Evolutionary conservation across 2,113 vertebrate species (phyloP).

Genomic region (Epinephelus lanceolatus): DNA sequence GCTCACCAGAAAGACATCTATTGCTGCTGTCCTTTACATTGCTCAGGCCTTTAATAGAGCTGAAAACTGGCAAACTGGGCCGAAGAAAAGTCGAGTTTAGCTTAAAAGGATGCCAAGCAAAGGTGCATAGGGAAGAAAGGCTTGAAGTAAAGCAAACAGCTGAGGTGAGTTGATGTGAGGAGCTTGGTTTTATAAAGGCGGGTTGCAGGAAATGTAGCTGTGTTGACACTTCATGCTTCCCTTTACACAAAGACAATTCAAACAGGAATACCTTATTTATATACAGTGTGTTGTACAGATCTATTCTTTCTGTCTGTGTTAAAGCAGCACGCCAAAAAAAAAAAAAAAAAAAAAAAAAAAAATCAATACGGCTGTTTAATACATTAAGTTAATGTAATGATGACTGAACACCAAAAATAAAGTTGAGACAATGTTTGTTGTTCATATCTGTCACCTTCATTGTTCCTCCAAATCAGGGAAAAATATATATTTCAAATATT

Average conservation of each 20-base stretch:
- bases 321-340: neutral
- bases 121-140: neutral
- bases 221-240: conserved; percentile 43
- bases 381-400: neutral
- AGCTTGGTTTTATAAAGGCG: neutral
- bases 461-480: neutral
- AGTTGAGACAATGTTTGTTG: too few relatives aligned
- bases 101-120: conserved; percentile 21
- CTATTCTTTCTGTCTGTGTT: neutral
- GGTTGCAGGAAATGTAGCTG: conserved; percentile 20
- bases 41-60: conserved; percentile 66
- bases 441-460: neutral
- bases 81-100: conserved; percentile 5
- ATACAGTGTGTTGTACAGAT: neutral
- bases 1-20: conserved; percentile 49
- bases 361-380: neutral
- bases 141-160: neutral
- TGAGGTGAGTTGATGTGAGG: neutral
- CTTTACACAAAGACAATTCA: conserved; percentile 11
- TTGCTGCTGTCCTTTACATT: conserved; percentile 63
- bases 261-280: conserved; percentile 35
- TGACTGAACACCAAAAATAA: neutral
- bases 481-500: neutral
- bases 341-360: neutral
- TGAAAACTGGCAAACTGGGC: neutral